These are phyloP conservation scores for Tryphoninae sp. DNA, from an alignment of 2,888 invertebrate species.

Conservation along the genomic window DNA sequence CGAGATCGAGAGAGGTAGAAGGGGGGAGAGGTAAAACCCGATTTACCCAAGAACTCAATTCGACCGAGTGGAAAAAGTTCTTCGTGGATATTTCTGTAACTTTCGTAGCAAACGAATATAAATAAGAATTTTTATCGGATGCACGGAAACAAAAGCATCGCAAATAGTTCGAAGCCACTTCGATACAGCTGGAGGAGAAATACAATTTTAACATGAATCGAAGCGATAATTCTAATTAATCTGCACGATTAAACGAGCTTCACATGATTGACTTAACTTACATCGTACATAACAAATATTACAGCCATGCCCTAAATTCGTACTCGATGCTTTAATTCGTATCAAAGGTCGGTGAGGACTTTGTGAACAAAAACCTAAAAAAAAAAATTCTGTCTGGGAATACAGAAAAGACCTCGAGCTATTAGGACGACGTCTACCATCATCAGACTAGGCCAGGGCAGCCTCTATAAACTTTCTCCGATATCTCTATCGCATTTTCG, in stretches of 20 bases:
- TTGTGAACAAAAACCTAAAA: neutral
- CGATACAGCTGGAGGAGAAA: neutral
- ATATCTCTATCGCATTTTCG: slow-evolving; percentile 28
- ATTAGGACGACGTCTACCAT: slow-evolving; percentile 31
- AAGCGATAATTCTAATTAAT: neutral
- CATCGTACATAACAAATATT: neutral
- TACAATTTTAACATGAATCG: neutral
- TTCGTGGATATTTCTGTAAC: slow-evolving; percentile 4
- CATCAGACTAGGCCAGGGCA: slow-evolving; percentile 6
- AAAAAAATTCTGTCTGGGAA: slow-evolving; percentile 11
- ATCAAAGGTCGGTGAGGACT: neutral
- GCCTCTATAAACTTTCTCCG: slow-evolving; percentile 40
- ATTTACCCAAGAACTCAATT: slow-evolving; percentile 33
- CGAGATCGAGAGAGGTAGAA: neutral
- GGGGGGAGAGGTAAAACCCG: neutral
- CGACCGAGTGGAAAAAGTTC: slow-evolving; percentile 5
- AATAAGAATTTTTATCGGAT: slow-evolving; percentile 14
- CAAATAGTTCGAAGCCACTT: neutral
- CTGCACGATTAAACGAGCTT: neutral
- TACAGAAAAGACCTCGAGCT: slow-evolving; percentile 17
- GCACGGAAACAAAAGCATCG: neutral
- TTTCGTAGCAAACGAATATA: neutral
- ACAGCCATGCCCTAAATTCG: neutral
- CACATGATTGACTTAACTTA: neutral
- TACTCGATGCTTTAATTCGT: neutral